Evolutionary conservation across 1,140 invertebrate genomes (phyloP).

Genomic region (Brachionus manjavacas): DNA sequence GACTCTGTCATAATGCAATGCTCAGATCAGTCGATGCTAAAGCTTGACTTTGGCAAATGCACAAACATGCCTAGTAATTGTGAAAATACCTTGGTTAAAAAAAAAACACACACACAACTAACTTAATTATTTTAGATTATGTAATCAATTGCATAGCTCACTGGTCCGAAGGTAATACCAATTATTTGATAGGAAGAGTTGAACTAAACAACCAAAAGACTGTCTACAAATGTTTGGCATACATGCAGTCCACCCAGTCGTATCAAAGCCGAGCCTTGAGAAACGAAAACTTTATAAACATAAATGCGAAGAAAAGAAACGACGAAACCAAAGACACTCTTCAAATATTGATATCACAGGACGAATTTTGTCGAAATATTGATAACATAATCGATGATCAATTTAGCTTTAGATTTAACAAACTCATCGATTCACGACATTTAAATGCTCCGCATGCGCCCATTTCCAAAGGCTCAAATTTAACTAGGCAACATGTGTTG

Average conservation of each 20-base stretch:
- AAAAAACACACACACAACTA: too few species aligned
- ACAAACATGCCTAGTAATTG: slow-evolving; percentile 31
- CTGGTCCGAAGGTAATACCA: slow-evolving; percentile 21
- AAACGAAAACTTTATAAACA: not conserved
- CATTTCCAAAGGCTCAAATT: not conserved
- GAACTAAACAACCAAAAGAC: not conserved
- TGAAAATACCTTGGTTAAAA: too few species aligned
- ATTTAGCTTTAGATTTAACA: slow-evolving; percentile 39
- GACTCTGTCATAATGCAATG: slow-evolving; percentile 5
- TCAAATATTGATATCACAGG: slow-evolving; percentile 23
- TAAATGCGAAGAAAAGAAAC: not conserved
- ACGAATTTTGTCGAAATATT: slow-evolving; percentile 35
- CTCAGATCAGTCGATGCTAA: slow-evolving; percentile 37
- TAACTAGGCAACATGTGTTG: not conserved
- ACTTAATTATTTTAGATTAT: not conserved
- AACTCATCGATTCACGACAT: not conserved
- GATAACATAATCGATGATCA: slow-evolving; percentile 30
- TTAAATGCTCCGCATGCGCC: not conserved
- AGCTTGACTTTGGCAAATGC: slow-evolving; percentile 25
- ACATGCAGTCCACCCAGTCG: not conserved
- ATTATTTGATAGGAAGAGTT: slow-evolving; percentile 25
- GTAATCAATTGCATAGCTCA: slow-evolving; percentile 31
- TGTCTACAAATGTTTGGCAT: slow-evolving; percentile 22
- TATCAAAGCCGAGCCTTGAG: not conserved
- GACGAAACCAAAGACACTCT: not conserved